These are phyloP conservation scores for Ips typographus DNA, from an alignment of 1,140 invertebrate species.

Conservation along the genomic window DNA sequence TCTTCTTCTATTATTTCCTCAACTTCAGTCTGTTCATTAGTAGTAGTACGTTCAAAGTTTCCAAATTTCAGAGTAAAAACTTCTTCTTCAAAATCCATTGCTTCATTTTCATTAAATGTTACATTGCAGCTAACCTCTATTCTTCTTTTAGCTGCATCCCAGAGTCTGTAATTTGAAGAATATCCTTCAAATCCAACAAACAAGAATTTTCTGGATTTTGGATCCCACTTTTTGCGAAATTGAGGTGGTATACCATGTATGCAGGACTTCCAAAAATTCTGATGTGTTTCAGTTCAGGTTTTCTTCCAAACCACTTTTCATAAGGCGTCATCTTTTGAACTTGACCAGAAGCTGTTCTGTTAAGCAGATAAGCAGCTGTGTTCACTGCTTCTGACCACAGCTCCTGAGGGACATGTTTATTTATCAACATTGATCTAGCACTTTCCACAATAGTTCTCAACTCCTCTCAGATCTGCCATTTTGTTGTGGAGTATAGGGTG, in stretches of 20 bases:
- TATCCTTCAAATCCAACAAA: slow-evolving; percentile 31
- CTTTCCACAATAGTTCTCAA: slow-evolving; percentile 53
- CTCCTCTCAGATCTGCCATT: slow-evolving; percentile 52
- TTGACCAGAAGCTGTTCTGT: slow-evolving; percentile 42
- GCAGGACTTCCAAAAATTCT: slow-evolving; percentile 46
- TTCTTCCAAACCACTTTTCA: slow-evolving; percentile 38
- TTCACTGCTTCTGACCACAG: slow-evolving; percentile 56
- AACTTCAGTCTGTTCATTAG: no score
- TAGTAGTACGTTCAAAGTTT: not conserved
- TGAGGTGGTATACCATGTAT: slow-evolving; percentile 36
- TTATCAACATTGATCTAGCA: slow-evolving; percentile 50
- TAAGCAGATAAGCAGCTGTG: slow-evolving; percentile 50
- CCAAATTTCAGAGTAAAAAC: slow-evolving; percentile 6
- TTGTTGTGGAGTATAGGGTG: slow-evolving; percentile 50
- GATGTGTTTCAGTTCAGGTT: slow-evolving; percentile 26
- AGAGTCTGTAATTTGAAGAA: slow-evolving; percentile 24
- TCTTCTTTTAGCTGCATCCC: slow-evolving; percentile 39
- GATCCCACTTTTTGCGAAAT: slow-evolving; percentile 30
- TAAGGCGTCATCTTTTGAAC: slow-evolving; percentile 28
- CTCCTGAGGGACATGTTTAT: slow-evolving; percentile 45
- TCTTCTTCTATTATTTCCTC: no score
- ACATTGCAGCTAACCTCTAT: slow-evolving; percentile 42
- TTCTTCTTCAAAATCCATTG: slow-evolving; percentile 11
- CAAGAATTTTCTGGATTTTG: slow-evolving; percentile 33
- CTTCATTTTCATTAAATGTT: slow-evolving; percentile 39